Percentiles rank a stretch among this genome's conserved stretches.
These are phyloP conservation scores for Metellina segmentata DNA, from an alignment of 2,888 invertebrate species.

Conservation along the genomic window DNA sequence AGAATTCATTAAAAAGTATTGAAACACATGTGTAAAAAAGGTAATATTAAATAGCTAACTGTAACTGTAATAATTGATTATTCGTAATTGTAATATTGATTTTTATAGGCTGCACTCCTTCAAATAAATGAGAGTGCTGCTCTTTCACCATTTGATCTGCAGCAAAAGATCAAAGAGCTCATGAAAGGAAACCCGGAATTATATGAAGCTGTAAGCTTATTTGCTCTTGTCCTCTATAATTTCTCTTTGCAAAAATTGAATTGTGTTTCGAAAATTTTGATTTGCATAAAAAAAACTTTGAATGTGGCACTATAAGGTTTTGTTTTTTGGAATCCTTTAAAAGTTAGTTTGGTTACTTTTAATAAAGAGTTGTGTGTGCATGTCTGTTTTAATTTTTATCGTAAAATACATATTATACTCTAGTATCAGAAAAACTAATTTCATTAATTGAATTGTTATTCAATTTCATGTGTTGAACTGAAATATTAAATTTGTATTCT, in stretches of 20 bases:
- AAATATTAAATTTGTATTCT: background rate
- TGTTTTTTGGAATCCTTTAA: too few relatives aligned
- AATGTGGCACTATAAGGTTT: too few relatives aligned
- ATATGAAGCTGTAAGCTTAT: slow-evolving; percentile 88
- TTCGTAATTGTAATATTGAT: background rate
- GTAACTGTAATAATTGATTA: too few relatives aligned
- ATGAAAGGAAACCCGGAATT: slow-evolving; percentile 89
- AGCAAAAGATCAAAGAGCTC: slow-evolving; percentile 87
- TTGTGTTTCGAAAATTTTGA: background rate
- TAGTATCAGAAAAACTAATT: too few relatives aligned
- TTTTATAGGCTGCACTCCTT: slow-evolving; percentile 85
- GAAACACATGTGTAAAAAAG: too few relatives aligned
- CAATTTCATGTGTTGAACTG: background rate
- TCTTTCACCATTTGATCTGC: slow-evolving; percentile 88
- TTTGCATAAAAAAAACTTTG: background rate
- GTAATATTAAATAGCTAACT: too few relatives aligned
- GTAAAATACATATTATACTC: too few relatives aligned
- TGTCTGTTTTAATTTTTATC: too few relatives aligned
- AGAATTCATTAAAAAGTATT: too few relatives aligned
- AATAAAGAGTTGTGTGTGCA: too few relatives aligned
- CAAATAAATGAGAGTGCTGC: slow-evolving; percentile 91
- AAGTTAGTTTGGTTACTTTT: too few relatives aligned
- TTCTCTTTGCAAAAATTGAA: background rate
- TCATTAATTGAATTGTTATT: background rate
- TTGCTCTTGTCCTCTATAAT: background rate